These are phyloP conservation scores for Stichodactyla helianthus DNA, from an alignment of 64 coral and sea anemone species.

Conservation along the genomic window DNA sequence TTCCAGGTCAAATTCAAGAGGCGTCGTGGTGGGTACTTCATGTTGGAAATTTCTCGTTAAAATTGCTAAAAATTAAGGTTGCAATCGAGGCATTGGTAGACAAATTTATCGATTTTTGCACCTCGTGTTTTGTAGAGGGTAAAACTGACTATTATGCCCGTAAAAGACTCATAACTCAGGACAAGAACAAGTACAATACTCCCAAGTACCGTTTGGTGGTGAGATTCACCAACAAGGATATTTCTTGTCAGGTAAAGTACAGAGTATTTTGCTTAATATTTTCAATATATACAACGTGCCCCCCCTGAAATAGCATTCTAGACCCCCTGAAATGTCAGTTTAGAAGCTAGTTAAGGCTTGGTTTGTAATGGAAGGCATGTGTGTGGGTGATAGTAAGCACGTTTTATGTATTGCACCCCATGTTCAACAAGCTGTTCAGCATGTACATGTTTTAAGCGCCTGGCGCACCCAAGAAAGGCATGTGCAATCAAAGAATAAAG, in stretches of 20 bases:
- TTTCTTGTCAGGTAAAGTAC: constrained; percentile 83
- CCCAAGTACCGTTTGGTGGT: constrained; percentile 99
- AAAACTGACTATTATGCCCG: constrained; percentile 99
- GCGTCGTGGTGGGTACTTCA: constrained; percentile 65
- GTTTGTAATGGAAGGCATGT: not conserved
- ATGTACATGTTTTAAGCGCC: not conserved
- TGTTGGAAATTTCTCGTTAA: not conserved
- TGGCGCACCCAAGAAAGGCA: not conserved
- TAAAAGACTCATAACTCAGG: constrained; percentile 90
- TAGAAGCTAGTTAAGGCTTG: not conserved
- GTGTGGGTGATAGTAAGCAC: not conserved
- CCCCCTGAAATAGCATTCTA: not conserved
- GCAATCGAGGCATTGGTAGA: not conserved
- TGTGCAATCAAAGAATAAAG: not conserved
- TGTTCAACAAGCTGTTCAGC: not conserved
- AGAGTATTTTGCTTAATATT: not conserved
- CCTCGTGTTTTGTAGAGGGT: constrained; percentile 60
- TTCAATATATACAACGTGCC: not conserved
- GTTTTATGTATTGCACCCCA: too few species aligned
- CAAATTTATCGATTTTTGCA: not conserved
- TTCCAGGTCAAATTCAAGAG: constrained; percentile 99
- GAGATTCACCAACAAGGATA: constrained; percentile 92
- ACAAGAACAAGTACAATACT: constrained; percentile 99
- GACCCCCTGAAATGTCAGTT: not conserved
- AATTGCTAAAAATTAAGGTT: not conserved